Evolutionary conservation across 2,113 vertebrate genomes (phyloP), one percentile per base, ranked within the genome.

Genomic region (Peromyscus polionotus): DNA sequence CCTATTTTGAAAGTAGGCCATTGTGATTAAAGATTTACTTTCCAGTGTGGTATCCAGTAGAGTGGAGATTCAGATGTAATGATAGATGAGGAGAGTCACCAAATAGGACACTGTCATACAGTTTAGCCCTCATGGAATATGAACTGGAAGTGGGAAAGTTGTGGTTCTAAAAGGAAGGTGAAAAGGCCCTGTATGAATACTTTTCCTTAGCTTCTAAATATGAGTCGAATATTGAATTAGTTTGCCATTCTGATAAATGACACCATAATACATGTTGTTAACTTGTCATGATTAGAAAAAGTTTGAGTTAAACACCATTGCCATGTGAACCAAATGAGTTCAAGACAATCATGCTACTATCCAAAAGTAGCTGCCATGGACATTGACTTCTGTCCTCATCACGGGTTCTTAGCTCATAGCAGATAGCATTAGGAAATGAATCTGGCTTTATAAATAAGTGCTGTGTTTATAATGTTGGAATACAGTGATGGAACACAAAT

Each of bases 231-330:
- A 17, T 75, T 73, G 16, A 93, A 93, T 91, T 91, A 59, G 12
- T 93, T 88, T 88, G 45, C 65, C 17, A 84, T 93, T 97, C 28
- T 86, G 88, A 39, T 54, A 94, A 88, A 85, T 77, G 39, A 54
- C 31, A 83, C 36, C 4, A 10, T 70, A 81, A 88, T 91, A 94
- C 94, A 67, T 57, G 33, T 68, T 77, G 6, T 96, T 79, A 88
- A 48, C 61, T 61, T 91, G 79, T 88, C 33, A 76, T 89, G 80
- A 88, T 67, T 87, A 84, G 67, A 73, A 36, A 76, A 93, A 57
- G 26, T 70, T 90, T 93, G 70, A 28, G 7, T 84, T 84, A 89
- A 73, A 75, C n/a, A 59, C 26, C 73, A 8, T 42, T 95, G 33
- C 36, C 68, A 70, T 68, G 54, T 79, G 48, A 96, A 67, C 79